Evolutionary conservation across 2,888 invertebrate genomes (phyloP).

Genomic region (Napeogenes inachia): DNA sequence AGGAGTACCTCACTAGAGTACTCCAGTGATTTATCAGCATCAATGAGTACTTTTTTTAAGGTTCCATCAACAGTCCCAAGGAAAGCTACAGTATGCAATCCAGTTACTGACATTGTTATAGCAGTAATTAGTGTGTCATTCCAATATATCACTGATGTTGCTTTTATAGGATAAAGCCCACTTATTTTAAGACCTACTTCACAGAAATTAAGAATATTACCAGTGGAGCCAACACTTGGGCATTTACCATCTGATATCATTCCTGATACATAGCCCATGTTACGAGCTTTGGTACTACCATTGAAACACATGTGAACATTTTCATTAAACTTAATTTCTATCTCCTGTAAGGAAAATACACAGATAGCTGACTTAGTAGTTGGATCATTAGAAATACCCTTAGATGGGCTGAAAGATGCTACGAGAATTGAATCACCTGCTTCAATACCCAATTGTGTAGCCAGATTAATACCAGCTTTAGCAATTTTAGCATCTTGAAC

Average conservation of each 20-base stretch:
- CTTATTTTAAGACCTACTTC: slow-evolving; percentile 95
- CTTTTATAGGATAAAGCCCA: slow-evolving; percentile 88
- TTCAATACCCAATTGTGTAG: slow-evolving; percentile 88
- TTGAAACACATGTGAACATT: slow-evolving; percentile 99
- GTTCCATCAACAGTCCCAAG: slow-evolving; percentile 91
- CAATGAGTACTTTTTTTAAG: slow-evolving; percentile 87
- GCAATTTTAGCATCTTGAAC: slow-evolving; percentile 95
- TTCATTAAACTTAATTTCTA: slow-evolving; percentile 95
- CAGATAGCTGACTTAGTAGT: slow-evolving; percentile 92
- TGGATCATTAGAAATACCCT: slow-evolving; percentile 90
- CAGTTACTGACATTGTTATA: slow-evolving; percentile 91
- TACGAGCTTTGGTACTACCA: slow-evolving; percentile 94
- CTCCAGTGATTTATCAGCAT: slow-evolving; percentile 83
- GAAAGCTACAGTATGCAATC: slow-evolving; percentile 95
- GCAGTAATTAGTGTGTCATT: slow-evolving; percentile 89
- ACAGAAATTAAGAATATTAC: slow-evolving; percentile 94
- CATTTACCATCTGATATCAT: slow-evolving; percentile 94
- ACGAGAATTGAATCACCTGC: slow-evolving; percentile 89
- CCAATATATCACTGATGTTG: slow-evolving; percentile 86
- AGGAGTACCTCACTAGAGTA: slow-evolving; percentile 93
- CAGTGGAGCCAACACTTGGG: slow-evolving; percentile 90
- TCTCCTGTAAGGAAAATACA: slow-evolving; percentile 92
- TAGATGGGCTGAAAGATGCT: slow-evolving; percentile 92
- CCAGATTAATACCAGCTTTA: slow-evolving; percentile 88
- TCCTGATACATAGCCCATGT: slow-evolving; percentile 93